These are phyloP conservation scores for Neosilurus mollespiculum DNA, from an alignment of 2,797 vertebrate genomes.

Conservation along the genomic window DNA sequence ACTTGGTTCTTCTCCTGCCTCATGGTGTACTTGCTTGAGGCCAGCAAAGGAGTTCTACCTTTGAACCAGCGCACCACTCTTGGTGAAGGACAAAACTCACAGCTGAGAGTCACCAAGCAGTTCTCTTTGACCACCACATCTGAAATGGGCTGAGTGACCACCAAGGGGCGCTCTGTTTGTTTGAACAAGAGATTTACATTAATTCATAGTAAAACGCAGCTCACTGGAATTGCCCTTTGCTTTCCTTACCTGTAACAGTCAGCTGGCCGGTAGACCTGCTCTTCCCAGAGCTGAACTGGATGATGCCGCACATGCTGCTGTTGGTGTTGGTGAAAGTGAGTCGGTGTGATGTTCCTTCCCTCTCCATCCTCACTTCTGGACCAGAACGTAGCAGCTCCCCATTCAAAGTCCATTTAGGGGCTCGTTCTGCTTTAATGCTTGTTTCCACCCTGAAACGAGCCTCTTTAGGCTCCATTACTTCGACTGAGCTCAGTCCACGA, in stretches of 20 bases:
- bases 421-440: conserved; percentile 83
- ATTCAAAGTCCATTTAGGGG: conserved; percentile 87
- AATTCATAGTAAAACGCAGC: not conserved
- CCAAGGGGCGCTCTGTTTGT: conserved; percentile 80
- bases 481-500: conserved; percentile 80
- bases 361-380: conserved; percentile 74
- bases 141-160: conserved; percentile 81
- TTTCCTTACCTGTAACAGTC: conserved; percentile 80
- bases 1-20: conserved; percentile 78
- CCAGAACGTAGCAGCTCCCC: conserved; percentile 75
- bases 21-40: conserved; percentile 82
- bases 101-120: conserved; percentile 82
- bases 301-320: conserved; percentile 84
- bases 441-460: conserved; percentile 88
- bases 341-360: conserved; percentile 82
- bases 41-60: conserved; percentile 75
- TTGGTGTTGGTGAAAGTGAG: conserved; percentile 82
- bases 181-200: not conserved
- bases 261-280: conserved; percentile 86
- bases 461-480: conserved; percentile 85
- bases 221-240: not conserved
- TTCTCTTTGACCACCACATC: conserved; percentile 81
- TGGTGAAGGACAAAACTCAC: conserved; percentile 87
- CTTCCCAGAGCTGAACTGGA: conserved; percentile 91
- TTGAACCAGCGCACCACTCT: conserved; percentile 90